Evolutionary conservation across 30 jellyfish, hydroid and myxozoan species (phyloP), one percentile per base, ranked within the genome.

Genomic region (Pelagia noctiluca): DNA sequence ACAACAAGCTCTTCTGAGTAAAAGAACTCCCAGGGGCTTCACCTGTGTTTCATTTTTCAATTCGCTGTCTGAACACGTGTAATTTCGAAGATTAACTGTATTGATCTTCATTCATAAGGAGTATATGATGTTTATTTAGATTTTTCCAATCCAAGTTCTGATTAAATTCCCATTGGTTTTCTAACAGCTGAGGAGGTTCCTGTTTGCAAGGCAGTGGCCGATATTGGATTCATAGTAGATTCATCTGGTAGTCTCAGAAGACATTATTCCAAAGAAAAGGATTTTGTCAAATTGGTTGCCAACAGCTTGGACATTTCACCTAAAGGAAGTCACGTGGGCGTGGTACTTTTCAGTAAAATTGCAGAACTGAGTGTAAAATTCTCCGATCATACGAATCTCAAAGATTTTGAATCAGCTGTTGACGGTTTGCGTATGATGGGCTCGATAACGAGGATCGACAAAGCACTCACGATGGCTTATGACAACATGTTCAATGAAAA

Each of bases 251-350:
- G 70, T 47, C 68, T 52, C 28, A 24, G 26, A 29, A 46, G 72
- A 2, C 71, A 71, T 68, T 90, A 75, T 64, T 33, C 38, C n/a
- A 63, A 89, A 19, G 95, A 75, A 16, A 77, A 84, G 76, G 63
- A 85, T 53, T 82, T 73, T 70, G 42, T 84, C 24, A 84, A 83
- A 53, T 64, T n/a, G 1, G 35, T 90, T 50, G 93, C 82, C 22
- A 46, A 83, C 23, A 88, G 89, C 33, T 90, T 90, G 42, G 95
- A 93, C 50, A 62, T 83, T 46, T 76, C 74, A 34, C 83, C 66
- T 10, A 57, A 88, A n/a, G 97, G 97, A 57, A 80, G 96, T 24
- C 62, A 89, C 54, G 97, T 93, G 0, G 97, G 96, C 22, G 67
- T 90, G 71, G 87, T 76, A 16, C 30, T 94, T 32, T 90, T 83